phyloP scores from a whole-genome alignment of 2,888 invertebrate genomes.

The Bombylius discolor region DNA sequence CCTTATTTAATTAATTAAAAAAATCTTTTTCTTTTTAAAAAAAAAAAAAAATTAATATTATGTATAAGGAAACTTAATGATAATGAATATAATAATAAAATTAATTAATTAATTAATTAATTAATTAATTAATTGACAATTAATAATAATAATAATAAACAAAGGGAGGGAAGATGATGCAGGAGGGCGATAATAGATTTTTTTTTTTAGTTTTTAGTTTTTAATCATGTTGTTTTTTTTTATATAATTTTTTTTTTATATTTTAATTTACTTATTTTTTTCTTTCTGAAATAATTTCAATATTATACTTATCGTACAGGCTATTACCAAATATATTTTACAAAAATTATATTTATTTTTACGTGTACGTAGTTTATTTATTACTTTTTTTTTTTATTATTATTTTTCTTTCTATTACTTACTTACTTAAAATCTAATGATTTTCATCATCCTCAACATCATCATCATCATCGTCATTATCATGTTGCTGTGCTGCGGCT shows the following conservation, averaged over 20 bases:
- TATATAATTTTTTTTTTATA: not conserved
- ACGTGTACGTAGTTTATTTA: not conserved
- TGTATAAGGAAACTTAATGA: too few relatives aligned
- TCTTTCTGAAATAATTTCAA: not conserved
- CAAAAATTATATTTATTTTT: not conserved
- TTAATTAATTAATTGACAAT: too few relatives aligned
- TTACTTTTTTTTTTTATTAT: not conserved
- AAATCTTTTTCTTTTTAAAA: too few relatives aligned
- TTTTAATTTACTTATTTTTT: not conserved
- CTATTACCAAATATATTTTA: not conserved
- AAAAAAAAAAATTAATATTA: too few relatives aligned
- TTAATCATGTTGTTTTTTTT: not conserved
- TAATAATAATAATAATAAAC: not conserved
- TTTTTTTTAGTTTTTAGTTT: not conserved
- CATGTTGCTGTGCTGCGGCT: conserved; percentile 23
- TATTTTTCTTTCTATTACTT: not conserved
- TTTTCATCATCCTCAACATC: conserved; percentile 37
- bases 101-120: too few relatives aligned
- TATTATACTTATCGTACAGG: not conserved
- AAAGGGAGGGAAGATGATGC: not conserved
- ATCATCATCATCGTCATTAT: conserved; percentile 35
- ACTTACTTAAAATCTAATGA: conserved; percentile 30
- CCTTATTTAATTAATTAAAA: too few relatives aligned
- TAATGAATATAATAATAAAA: not conserved
- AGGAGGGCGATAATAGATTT: not conserved